Evolutionary conservation across 2,797 vertebrate genomes (phyloP).

Genomic region (Xiphophorus birchmanni): DNA sequence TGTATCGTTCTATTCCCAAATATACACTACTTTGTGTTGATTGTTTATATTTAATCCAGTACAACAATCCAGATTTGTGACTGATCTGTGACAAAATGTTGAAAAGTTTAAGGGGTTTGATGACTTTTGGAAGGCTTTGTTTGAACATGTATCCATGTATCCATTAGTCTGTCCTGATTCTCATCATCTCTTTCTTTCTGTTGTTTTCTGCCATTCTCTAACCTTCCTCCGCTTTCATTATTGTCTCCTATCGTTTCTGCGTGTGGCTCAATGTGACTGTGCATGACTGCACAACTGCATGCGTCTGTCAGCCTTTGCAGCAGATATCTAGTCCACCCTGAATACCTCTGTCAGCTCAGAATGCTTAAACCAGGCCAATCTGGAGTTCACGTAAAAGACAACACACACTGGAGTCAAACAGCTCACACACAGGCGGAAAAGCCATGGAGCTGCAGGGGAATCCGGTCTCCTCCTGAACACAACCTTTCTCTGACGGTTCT

Average conservation of each 20-base stretch:
- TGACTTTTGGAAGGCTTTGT: slow-evolving; percentile 45
- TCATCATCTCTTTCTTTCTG: slow-evolving; percentile 27
- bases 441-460: slow-evolving; percentile 23
- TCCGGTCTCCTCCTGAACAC: slow-evolving; percentile 41
- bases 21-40: neutral
- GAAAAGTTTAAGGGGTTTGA: neutral
- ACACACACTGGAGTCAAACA: slow-evolving; percentile 30
- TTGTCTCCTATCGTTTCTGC: slow-evolving; percentile 1
- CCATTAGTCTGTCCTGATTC: slow-evolving; percentile 13
- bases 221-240: slow-evolving; percentile 11
- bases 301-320: slow-evolving; percentile 49
- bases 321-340: slow-evolving; percentile 69
- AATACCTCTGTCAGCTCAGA: slow-evolving; percentile 70
- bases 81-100: neutral
- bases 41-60: neutral
- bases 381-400: slow-evolving; percentile 65
- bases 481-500: slow-evolving; percentile 51
- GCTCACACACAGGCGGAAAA: slow-evolving; percentile 17
- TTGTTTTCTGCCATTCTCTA: slow-evolving; percentile 39
- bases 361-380: slow-evolving; percentile 57
- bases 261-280: slow-evolving; percentile 25
- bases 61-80: neutral
- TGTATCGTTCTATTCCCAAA: neutral
- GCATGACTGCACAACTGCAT: slow-evolving; percentile 47
- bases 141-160: slow-evolving; percentile 53